These are phyloP conservation scores for Polylopha cassiicola DNA, from an alignment of 2,888 invertebrate genomes.

Conservation along the genomic window DNA sequence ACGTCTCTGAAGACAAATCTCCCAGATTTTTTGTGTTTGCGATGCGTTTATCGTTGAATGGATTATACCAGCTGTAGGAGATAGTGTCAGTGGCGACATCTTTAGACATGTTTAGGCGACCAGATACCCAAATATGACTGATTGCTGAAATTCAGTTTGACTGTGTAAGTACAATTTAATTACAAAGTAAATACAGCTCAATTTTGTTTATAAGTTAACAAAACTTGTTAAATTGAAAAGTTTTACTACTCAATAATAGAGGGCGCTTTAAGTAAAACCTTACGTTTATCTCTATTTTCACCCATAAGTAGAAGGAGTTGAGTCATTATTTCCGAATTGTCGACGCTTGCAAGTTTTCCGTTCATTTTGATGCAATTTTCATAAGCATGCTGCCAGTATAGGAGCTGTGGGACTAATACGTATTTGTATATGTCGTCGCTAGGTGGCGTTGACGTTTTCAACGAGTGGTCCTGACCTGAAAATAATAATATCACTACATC, in stretches of 20 bases:
- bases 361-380: constrained; percentile 63
- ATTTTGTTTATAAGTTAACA: too few relatives aligned
- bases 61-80: constrained; percentile 54
- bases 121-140: constrained; percentile 64
- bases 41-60: constrained; percentile 44
- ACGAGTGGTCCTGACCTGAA: constrained; percentile 34
- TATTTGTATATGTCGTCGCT: constrained; percentile 62
- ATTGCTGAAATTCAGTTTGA: constrained; percentile 61
- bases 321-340: constrained; percentile 48
- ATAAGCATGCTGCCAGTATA: constrained; percentile 63
- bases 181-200: too few relatives aligned
- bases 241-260: constrained; percentile 21
- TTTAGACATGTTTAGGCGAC: constrained; percentile 57
- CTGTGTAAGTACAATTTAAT: too few relatives aligned
- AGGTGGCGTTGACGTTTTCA: constrained; percentile 38
- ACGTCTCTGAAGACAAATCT: constrained; percentile 28
- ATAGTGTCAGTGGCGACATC: constrained; percentile 41
- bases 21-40: constrained; percentile 47
- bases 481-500: background rate
- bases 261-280: constrained; percentile 25
- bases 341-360: constrained; percentile 53
- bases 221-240: too few relatives aligned
- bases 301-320: constrained; percentile 62
- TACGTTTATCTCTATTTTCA: constrained; percentile 61
- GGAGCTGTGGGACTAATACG: constrained; percentile 47